A percentile compares a stretch with the other conserved stretches of the same genome.
Evolutionary conservation across 2,797 vertebrate species (phyloP).

Genomic region (Cephalopachus bancanus): DNA sequence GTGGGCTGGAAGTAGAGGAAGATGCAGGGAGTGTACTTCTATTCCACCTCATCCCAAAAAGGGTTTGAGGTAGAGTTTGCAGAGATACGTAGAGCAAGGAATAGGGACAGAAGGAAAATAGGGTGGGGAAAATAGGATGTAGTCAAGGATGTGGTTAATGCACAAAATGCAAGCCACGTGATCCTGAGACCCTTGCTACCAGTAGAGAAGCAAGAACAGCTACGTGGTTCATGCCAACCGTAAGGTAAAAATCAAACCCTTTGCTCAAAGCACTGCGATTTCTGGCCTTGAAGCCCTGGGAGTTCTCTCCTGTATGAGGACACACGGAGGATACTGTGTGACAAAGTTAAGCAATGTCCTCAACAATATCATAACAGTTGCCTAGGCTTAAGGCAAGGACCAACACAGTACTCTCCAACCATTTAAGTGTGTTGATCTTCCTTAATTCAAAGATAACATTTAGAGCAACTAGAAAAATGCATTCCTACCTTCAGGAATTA

Average conservation of each 20-base stretch:
- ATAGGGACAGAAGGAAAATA: rapidly evolving
- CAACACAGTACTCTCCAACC: rapidly evolving
- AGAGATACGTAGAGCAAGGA: not conserved
- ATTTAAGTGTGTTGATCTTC: not conserved
- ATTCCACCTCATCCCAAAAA: not conserved
- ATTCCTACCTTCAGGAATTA: not conserved
- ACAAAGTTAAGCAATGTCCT: not conserved
- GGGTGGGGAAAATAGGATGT: not conserved
- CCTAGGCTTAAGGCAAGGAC: not conserved
- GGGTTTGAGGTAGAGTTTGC: not conserved
- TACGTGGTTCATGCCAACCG: rapidly evolving
- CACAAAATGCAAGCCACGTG: rapidly evolving
- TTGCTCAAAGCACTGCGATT: not conserved
- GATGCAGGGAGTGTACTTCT: not conserved
- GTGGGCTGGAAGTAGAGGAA: not conserved
- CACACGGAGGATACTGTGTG: not conserved
- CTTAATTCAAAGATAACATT: not conserved
- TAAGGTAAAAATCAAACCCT: not conserved
- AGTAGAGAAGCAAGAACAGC: not conserved
- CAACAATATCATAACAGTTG: not conserved
- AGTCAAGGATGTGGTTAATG: no score
- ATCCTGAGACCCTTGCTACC: not conserved
- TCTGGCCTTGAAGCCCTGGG: not conserved
- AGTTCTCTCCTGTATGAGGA: not conserved
- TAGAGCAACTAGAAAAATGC: not conserved